A percentile compares a stretch with the other conserved stretches of the same genome.
These are phyloP conservation scores for Axis porcinus DNA, from an alignment of 2,113 vertebrate genomes.

Conservation along the genomic window DNA sequence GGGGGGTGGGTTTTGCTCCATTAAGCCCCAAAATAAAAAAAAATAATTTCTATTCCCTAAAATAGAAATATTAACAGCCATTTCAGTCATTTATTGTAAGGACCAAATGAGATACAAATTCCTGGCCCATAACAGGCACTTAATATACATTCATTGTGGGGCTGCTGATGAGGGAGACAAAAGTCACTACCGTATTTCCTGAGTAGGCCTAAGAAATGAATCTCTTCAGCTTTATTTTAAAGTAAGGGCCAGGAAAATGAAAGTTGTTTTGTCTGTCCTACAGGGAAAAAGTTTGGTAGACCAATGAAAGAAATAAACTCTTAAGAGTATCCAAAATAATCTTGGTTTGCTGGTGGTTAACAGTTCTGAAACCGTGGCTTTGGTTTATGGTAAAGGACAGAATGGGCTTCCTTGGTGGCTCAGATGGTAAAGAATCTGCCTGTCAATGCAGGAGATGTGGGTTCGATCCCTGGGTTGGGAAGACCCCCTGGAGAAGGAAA, in stretches of 20 bases:
- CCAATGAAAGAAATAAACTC: background rate
- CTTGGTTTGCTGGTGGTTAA: background rate
- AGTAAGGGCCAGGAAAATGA: background rate
- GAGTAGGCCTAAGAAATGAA: background rate
- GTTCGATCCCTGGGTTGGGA: background rate
- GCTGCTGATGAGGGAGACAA: accelerated
- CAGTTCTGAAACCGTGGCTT: background rate
- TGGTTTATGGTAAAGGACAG: background rate
- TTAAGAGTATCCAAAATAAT: background rate
- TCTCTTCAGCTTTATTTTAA: background rate
- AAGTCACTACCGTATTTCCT: background rate
- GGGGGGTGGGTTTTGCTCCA: background rate
- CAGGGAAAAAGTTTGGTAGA: background rate
- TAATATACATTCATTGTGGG: background rate
- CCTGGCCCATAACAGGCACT: background rate
- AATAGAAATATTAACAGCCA: background rate
- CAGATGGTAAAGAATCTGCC: background rate
- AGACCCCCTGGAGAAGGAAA: background rate
- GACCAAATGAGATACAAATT: background rate
- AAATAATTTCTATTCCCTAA: background rate
- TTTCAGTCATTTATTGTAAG: background rate
- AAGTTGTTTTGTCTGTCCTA: background rate
- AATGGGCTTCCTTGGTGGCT: background rate
- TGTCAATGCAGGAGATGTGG: background rate
- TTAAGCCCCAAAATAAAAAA: background rate